These are phyloP conservation scores for Loris lydekkerianus DNA, from an alignment of 2,797 vertebrate genomes.

Conservation along the genomic window DNA sequence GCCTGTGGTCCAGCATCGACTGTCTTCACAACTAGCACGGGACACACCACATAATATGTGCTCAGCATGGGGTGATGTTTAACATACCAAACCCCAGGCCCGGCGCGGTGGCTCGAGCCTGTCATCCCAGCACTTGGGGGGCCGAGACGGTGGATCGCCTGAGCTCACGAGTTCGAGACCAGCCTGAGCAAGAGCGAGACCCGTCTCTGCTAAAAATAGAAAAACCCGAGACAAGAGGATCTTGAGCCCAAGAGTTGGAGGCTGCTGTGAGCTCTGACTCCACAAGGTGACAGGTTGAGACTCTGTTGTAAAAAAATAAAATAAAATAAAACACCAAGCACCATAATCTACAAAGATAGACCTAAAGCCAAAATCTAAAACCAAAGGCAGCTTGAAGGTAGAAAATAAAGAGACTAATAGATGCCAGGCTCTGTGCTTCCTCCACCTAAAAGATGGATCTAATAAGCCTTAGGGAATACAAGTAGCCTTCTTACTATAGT, in stretches of 20 bases:
- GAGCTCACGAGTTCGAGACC: no score
- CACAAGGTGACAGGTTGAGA: no score
- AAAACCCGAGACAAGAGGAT: no score
- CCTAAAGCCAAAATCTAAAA: not conserved
- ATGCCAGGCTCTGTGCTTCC: not conserved
- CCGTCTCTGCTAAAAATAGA: no score
- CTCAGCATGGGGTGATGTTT: not conserved
- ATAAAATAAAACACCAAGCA: not conserved
- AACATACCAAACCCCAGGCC: not conserved
- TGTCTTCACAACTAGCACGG: not conserved
- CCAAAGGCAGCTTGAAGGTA: not conserved
- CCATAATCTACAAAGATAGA: not conserved
- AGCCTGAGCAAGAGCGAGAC: no score
- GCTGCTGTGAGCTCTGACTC: no score
- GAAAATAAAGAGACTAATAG: conserved; percentile 14
- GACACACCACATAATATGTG: not conserved
- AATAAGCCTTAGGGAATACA: not conserved
- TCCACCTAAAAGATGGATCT: not conserved
- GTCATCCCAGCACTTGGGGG: no score
- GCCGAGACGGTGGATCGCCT: no score
- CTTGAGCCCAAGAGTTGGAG: no score
- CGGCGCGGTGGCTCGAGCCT: no score
- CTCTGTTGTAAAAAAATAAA: no score
- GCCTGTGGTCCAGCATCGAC: not conserved
- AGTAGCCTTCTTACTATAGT: not conserved